Percentiles rank a stretch among this genome's conserved stretches.
phyloP scores from a whole-genome alignment of 2,113 vertebrate genomes.

The Platycercus adscitus region DNA sequence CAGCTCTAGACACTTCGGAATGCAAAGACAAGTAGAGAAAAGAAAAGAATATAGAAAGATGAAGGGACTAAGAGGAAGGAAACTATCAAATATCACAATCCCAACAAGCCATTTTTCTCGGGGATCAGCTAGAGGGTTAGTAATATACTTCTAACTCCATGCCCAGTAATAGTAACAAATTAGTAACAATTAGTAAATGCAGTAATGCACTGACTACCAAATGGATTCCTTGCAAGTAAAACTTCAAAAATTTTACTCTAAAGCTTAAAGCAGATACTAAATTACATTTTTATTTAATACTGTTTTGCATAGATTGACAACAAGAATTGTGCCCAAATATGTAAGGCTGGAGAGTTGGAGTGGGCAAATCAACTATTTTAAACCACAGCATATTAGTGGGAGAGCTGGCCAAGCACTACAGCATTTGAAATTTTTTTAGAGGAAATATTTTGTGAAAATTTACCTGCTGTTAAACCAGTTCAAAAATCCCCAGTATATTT shows the following conservation, averaged over 20 bases:
- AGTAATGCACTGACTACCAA: neutral
- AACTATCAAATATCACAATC: slow-evolving; percentile 40
- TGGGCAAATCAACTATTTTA: neutral
- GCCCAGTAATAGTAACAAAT: neutral
- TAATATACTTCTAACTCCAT: neutral
- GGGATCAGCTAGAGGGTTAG: neutral
- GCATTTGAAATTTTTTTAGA: neutral
- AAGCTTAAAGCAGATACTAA: neutral
- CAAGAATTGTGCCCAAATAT: neutral
- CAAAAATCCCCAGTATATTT: neutral
- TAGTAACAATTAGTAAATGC: neutral
- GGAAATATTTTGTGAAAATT: neutral
- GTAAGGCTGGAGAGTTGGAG: neutral
- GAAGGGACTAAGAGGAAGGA: slow-evolving; percentile 56
- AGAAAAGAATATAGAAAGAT: neutral
- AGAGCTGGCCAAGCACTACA: neutral
- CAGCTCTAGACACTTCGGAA: slow-evolving; percentile 16
- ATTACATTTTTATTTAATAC: neutral
- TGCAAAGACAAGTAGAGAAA: slow-evolving; percentile 27
- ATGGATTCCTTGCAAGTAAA: neutral
- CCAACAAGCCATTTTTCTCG: slow-evolving; percentile 8
- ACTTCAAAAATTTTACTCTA: neutral
- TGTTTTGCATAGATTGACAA: neutral
- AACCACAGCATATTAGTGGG: neutral
- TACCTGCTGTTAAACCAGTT: neutral